Conservation (phyloP, 2,888 invertebrate species). For the Spialia ferax region DNA sequence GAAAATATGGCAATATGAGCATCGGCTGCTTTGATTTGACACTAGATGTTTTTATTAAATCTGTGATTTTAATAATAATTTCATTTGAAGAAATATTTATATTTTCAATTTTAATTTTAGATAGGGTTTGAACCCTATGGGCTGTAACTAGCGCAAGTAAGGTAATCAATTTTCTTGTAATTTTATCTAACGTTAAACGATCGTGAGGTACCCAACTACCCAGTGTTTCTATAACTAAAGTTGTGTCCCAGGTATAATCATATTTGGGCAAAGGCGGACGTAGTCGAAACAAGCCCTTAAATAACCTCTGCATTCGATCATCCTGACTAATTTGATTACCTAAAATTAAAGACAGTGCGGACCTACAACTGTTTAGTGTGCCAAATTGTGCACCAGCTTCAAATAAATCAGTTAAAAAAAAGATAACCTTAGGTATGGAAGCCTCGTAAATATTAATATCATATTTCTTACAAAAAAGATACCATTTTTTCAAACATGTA, state of each 20-base stretch:
- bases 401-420: constrained; percentile 24
- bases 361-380: constrained; percentile 39
- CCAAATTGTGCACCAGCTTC: constrained; percentile 31
- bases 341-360: constrained; percentile 35
- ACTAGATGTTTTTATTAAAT: constrained; percentile 41
- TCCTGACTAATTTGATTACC: constrained; percentile 24
- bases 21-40: constrained; percentile 26
- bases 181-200: constrained; percentile 19
- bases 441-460: constrained; percentile 15
- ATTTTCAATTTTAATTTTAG: constrained; percentile 11
- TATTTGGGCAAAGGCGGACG: constrained; percentile 40
- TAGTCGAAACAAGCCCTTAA: constrained; percentile 36
- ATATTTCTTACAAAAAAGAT: constrained; percentile 8
- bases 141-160: constrained; percentile 29
- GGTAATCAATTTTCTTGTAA: constrained; percentile 30
- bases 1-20: constrained; percentile 22
- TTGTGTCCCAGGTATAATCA: constrained; percentile 36
- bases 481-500: constrained; percentile 15
- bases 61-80: constrained; percentile 24
- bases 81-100: not conserved
- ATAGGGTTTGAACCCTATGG: constrained; percentile 21
- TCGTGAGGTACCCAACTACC: constrained; percentile 28
- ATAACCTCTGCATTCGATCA: constrained; percentile 34
- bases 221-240: constrained; percentile 27
- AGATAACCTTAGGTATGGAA: constrained; percentile 26